Evolutionary conservation across 2,113 vertebrate genomes (phyloP).

Genomic region (Trichechus manatus): DNA sequence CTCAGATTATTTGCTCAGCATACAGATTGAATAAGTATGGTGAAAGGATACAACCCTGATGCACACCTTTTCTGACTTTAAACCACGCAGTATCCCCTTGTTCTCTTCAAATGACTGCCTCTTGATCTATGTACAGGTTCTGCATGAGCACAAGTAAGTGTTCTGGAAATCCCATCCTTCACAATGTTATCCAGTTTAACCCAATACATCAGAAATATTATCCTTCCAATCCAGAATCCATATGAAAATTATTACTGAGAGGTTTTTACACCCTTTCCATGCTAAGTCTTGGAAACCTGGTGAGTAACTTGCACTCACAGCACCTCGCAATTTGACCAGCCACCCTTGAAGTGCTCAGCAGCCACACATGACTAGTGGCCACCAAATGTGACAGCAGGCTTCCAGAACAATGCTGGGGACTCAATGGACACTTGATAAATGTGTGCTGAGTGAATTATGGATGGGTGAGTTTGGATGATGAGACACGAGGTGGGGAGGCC

Average conservation of each 20-base stretch:
- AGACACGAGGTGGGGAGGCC: rapidly evolving
- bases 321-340: too few species aligned
- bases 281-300: background rate
- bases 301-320: background rate
- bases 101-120: too few species aligned
- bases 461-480: rapidly evolving
- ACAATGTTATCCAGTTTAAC: background rate
- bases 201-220: background rate
- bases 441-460: rapidly evolving
- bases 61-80: too few species aligned
- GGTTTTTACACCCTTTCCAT: background rate
- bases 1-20: too few species aligned
- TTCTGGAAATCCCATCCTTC: too few species aligned
- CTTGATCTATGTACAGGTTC: too few species aligned
- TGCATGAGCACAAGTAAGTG: too few species aligned
- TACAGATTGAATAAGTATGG: too few species aligned
- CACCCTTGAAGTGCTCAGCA: background rate
- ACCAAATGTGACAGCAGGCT: background rate
- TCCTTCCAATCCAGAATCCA: background rate
- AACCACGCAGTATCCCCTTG: too few species aligned
- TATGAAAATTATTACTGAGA: background rate
- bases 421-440: background rate
- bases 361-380: background rate
- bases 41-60: too few species aligned
- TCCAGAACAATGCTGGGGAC: background rate